Base-by-base conservation (phyloP, 2,113 vertebrate genomes). In the Nibea albiflora region DNA sequence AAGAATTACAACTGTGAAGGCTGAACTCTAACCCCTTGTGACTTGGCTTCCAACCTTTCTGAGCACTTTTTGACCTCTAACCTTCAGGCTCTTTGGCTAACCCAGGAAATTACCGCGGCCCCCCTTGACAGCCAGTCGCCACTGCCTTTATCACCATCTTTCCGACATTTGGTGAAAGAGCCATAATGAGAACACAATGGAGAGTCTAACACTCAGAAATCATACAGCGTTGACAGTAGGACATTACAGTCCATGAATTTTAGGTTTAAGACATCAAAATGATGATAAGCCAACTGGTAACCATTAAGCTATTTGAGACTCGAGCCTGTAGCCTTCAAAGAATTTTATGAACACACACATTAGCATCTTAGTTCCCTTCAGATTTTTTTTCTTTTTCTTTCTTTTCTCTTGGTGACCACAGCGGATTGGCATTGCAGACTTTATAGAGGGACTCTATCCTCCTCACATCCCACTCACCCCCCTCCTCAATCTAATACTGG, bases 11-110 rank as follows among this genome's bases (percentile, higher is more conserved):
- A 86, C 76, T 4, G 42, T 67, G 19, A 56, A 11, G 52, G 24
- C 66, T 90, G 85, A 90, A 73, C 89, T 90, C 49, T 91, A 46
- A 92, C 90, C 90, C 70, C 56, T 17, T 65, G 46, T 82, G 64
- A 90, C 81, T 86, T 64, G 78, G 78, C 74, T 78, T 70, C 78
- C 78, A 84, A 88, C 87, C 87, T 81, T 60, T 75, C 62, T 15
- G 66, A 82, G 77, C 22, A 19, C 90, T 73, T 80, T 86, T 76
- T 85, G 91, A 93, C 90, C 89, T 89, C 44, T 81, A 5, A 92
- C 84, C 88, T 84, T 56, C 20, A 22, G 71, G 49, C 71, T 79
- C 64, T 63, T 42, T 52, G 53, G 67, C 81, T 80, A 77, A 90
- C 90, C 78, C 87, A 90, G 93, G 90, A 92, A 93, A 90, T 90